Percentiles rank a stretch among this genome's conserved stretches.
Conservation (phyloP, 2,888 invertebrate species). For the Drosophila bunnanda region DNA sequence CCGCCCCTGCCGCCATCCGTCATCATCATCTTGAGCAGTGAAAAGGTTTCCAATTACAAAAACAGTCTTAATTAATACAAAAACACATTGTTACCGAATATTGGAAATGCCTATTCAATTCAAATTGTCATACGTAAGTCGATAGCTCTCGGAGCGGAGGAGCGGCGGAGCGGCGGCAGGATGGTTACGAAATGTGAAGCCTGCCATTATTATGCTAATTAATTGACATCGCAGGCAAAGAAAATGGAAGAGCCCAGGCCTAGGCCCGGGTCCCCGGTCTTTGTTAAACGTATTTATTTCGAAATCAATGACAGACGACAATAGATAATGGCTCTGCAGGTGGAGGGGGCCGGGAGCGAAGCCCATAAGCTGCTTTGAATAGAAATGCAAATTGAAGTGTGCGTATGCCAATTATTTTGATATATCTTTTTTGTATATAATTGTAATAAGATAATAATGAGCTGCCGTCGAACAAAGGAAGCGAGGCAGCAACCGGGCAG, state of each 20-base stretch:
- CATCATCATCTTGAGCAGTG: conserved; percentile 10
- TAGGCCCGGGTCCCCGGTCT: conserved; percentile 21
- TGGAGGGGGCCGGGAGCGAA: conserved; percentile 10
- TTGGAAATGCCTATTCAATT: conserved; percentile 62
- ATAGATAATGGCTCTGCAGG: conserved; percentile 52
- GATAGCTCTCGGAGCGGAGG: conserved; percentile 4
- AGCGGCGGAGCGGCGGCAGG: conserved; percentile 16
- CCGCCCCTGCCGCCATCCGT: neutral
- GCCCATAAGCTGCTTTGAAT: conserved; percentile 76
- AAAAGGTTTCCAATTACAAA: conserved; percentile 72
- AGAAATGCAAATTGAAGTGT: conserved; percentile 78
- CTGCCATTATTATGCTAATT: conserved; percentile 80
- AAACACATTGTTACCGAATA: conserved; percentile 69
- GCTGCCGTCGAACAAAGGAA: conserved; percentile 38
- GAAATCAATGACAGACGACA: conserved; percentile 72
- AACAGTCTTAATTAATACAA: conserved; percentile 75
- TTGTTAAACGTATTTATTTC: conserved; percentile 48
- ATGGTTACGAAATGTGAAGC: conserved; percentile 71
- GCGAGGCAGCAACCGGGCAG: conserved; percentile 5
- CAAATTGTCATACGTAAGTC: conserved; percentile 60
- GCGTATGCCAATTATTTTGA: conserved; percentile 77
- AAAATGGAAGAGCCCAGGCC: conserved; percentile 16
- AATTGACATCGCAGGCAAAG: conserved; percentile 75
- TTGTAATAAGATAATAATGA: conserved; percentile 76
- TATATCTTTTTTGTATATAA: conserved; percentile 60